phyloP scores from a whole-genome alignment of 2,797 vertebrate genomes.

The Enteromius radiatus region DNA sequence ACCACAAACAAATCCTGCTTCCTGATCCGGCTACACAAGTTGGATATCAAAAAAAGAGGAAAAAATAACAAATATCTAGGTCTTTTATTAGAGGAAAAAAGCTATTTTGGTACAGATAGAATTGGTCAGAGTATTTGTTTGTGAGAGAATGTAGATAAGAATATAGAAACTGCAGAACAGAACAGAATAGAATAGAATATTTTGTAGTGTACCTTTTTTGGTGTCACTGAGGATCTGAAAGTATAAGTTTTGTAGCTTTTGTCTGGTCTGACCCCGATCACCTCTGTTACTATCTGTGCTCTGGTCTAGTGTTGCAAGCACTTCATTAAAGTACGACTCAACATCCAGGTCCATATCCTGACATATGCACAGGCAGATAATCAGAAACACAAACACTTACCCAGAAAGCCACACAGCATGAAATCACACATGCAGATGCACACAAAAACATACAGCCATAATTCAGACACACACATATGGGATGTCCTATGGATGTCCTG shows the following conservation, averaged over 20 bases:
- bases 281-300: constrained; percentile 64
- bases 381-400: constrained; percentile 61
- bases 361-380: constrained; percentile 53
- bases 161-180: neutral
- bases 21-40: constrained; percentile 57
- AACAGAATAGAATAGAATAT: neutral
- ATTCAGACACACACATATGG: constrained; percentile 17
- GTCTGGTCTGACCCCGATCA: constrained; percentile 65
- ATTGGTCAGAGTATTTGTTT: neutral
- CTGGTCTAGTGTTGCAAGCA: constrained; percentile 81
- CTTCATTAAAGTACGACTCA: constrained; percentile 86
- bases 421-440: constrained; percentile 38
- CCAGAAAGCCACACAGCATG: constrained; percentile 15
- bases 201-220: constrained; percentile 65
- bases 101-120: constrained; percentile 11
- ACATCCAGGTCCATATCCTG: constrained; percentile 80
- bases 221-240: constrained; percentile 69
- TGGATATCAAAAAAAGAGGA: constrained; percentile 43
- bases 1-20: constrained; percentile 63
- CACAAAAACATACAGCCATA: constrained; percentile 49
- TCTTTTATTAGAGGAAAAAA: neutral
- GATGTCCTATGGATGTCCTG: constrained; percentile 15
- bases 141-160: neutral
- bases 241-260: constrained; percentile 81
- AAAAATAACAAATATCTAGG: neutral